Evolutionary conservation across 1,140 invertebrate species (phyloP), one percentile per base, ranked within the genome.

Genomic region (Trachymyrmex septentrionalis): DNA sequence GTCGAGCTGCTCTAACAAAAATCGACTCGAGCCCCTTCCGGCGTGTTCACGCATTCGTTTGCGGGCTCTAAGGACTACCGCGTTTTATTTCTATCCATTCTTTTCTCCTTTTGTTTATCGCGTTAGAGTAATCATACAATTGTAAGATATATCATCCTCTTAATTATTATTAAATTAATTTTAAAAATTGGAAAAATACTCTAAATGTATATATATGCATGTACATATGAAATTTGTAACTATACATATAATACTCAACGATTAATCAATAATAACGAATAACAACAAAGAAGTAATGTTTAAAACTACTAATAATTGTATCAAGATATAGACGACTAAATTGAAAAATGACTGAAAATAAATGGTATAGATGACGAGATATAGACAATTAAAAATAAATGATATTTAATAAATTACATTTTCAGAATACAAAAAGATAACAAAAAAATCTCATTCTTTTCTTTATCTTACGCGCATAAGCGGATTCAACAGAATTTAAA

Each of bases 1-100:
- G 69, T 75, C 80, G 80, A 84, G 69, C 55, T 84, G 80, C 69
- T 84, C 80, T 75, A 84, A 84, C 80, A 84, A 84, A 84, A 84
- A 84, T 84, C 80, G 69, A 84, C 80, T 84, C 55, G 69, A 61
- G 38, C 69, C 10, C 53, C 80, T 84, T 84, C 80, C 80, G 69
- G 69, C 80, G 69, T 84, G 80, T 84, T 84, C 80, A 57, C 55
- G 80, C 80, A 84, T 84, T 84, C 69, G 27, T 84, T 84, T 84
- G 48, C 44, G 61, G 24, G 57, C 38, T 27, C 80, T 34, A 73
- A 75, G 24, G 30, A 19, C 78, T 48, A 48, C 12, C 53, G 50
- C 38, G 14, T 19, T 63, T 38, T 67, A 67, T 66, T 75, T 50
- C 38, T 14, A 50, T 84, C 14, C 55, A 12, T 44, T 7, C 38